Conservation (phyloP, 2,113 vertebrate species). For the Nibea coibor region DNA sequence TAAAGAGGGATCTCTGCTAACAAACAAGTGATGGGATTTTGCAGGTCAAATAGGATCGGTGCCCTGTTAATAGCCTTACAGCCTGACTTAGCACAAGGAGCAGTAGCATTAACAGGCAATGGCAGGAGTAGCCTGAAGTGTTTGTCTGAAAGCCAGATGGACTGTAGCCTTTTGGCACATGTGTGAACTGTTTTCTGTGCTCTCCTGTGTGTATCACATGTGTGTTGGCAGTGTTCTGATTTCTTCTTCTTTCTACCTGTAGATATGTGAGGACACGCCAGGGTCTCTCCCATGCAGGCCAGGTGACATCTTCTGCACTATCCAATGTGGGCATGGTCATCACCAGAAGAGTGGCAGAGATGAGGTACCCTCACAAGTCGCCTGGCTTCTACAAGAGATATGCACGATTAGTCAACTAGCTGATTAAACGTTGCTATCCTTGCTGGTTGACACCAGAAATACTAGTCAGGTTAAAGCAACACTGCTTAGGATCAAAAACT, state of each 20-base stretch:
- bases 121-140: conserved; percentile 23
- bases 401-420: not conserved
- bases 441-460: too few relatives aligned
- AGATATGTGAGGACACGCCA: conserved; percentile 97
- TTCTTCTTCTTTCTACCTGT: conserved; percentile 13
- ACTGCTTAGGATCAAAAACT: too few relatives aligned
- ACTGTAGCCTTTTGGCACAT: conserved; percentile 12
- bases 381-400: too few relatives aligned
- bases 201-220: not conserved
- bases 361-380: conserved; percentile 86
- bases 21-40: conserved; percentile 79
- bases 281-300: conserved; percentile 91
- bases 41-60: conserved; percentile 69
- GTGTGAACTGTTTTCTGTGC: not conserved
- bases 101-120: conserved; percentile 47
- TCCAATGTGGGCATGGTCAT: conserved; percentile 90
- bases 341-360: conserved; percentile 91
- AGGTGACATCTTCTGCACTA: conserved; percentile 92
- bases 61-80: conserved; percentile 72
- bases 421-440: too few relatives aligned
- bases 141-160: conserved; percentile 34
- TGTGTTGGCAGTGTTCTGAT: not conserved
- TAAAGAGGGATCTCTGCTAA: conserved; percentile 39
- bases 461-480: too few relatives aligned
- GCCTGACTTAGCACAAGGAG: conserved; percentile 65